Evolutionary conservation across 1,140 invertebrate species (phyloP), one percentile per base, ranked within the genome.

Genomic region (Gryllus bimaculatus): DNA sequence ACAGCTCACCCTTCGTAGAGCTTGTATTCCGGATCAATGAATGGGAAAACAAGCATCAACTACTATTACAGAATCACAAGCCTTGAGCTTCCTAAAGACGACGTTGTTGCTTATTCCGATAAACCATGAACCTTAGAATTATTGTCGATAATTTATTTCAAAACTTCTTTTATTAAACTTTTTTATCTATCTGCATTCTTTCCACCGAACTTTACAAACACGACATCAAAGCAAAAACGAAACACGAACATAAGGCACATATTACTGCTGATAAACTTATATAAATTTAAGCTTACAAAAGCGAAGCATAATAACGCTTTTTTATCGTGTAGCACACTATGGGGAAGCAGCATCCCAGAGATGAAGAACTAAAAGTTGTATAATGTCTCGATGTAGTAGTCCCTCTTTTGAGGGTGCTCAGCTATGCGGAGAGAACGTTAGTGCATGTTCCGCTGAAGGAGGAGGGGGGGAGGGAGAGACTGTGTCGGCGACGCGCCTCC

Each of bases 151-250:
- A 66, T 10, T 66, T 66, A 66, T 66, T 7, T 66, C 54, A 66
- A 66, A 66, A 66, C 54, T 66, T 66, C 54, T 66, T 66, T 66
- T 66, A 10, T 13, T 66, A 18, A 66, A 66, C 54, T 66, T 66
- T 66, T 39, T 66, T 66, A 66, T 18, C 54, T 18, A 7, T 66
- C 54, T 66, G 18, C 10, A 66, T 66, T 66, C 54, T 18, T 66
- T 66, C 54, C 10, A 66, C 54, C 1, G 26, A 39, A 66, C 18
- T 18, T 66, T 66, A n/a, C n/a, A 0, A 18, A 18, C 54, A 18
- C 54, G 54, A 66, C 54, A 66, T 66, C 54, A 66, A 66, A 66
- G 54, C 54, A 66, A 66, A 66, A 66, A 66, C 54, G 54, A 18
- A 66, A 13, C 10, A 66, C 10, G 54, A 18, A 66, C 3, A 66